Percentiles rank a stretch among this genome's conserved stretches.
Evolutionary conservation across 2,797 vertebrate genomes (phyloP).

Genomic region (Philypnodon macrostomus): DNA sequence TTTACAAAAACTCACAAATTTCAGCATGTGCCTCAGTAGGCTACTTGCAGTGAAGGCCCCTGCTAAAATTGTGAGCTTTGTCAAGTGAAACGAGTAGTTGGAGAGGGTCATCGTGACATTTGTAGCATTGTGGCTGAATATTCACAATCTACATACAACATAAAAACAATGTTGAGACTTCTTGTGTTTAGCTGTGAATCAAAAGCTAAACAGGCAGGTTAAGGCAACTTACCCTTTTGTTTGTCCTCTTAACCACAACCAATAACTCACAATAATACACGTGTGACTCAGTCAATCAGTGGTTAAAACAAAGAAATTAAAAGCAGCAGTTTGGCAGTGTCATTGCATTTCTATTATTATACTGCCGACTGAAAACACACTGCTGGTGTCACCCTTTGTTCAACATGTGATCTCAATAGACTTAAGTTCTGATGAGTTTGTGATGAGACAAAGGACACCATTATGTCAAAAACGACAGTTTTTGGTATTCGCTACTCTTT

Average conservation of each 20-base stretch:
- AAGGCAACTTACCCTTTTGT: slow-evolving; percentile 27
- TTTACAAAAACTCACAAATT: slow-evolving; percentile 75
- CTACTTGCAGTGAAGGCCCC: slow-evolving; percentile 44
- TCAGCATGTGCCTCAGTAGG: slow-evolving; percentile 53
- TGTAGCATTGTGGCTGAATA: slow-evolving; percentile 33
- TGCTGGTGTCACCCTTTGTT: slow-evolving; percentile 29
- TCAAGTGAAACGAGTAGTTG: slow-evolving; percentile 22
- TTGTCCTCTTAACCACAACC: slow-evolving; percentile 15
- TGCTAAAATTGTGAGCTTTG: slow-evolving; percentile 15
- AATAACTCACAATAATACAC: slow-evolving; percentile 20
- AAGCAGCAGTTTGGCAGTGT: slow-evolving; percentile 68
- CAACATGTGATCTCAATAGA: slow-evolving; percentile 12
- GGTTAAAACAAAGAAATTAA: slow-evolving; percentile 42
- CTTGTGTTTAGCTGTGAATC: slow-evolving; percentile 18
- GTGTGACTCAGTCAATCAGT: slow-evolving; percentile 33
- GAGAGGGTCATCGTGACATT: slow-evolving; percentile 12
- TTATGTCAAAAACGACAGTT: slow-evolving; percentile 13
- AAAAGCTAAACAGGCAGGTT: slow-evolving; percentile 20
- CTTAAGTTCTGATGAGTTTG: slow-evolving; percentile 11
- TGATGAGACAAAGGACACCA: slow-evolving; percentile 27
- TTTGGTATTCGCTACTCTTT: slow-evolving; percentile 34
- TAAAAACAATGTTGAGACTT: slow-evolving; percentile 16
- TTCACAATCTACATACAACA: slow-evolving; percentile 40
- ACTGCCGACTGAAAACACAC: slow-evolving; percentile 32
- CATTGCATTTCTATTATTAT: slow-evolving; percentile 39